Base-by-base conservation (phyloP, 2,113 vertebrate genomes). In the Fulmarus glacialis region DNA sequence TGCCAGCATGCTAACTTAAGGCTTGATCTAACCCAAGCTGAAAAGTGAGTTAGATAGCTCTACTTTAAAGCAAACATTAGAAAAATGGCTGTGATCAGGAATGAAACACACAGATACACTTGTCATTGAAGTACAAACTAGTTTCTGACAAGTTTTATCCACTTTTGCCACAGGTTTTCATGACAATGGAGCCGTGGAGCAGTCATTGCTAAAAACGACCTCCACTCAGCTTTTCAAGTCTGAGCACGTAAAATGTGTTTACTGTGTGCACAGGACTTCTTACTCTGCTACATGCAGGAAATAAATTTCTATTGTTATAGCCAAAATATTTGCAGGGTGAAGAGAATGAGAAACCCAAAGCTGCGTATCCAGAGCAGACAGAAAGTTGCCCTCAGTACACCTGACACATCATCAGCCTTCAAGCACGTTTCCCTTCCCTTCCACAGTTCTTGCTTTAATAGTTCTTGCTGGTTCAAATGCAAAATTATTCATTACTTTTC, bases 401-500 rank as follows among this genome's bases (percentile, higher is more conserved):
- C 59, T 67, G 91, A 53, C 89, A 78, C 56, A 81, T 23, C 67
- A 38, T 9, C 66, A 79, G 62, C 63, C 62, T 38, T 11, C 55
- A 42, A 8, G 53, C 14, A 24, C 30, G 10, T 15, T 19, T 62
- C 56, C 55, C 52, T 70, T 87, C 74, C 8, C 29, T 73, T 67
- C 62, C 43, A 27, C 29, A 48, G 56, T 9, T 63, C 59, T 50
- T 43, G 58, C 58, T 88, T 72, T 79, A 52, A 43, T 7, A 30
- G 78, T 19, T 74, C 67, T 91, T 74, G 32, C 68, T 87, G 81
- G 64, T 34, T 90, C 75, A 89, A 84, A 95, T 11, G 48, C 74
- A 72, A 32, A 86, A 21, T 72, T 73, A 58, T 40, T 78, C 63
- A 84, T 87, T 85, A 87, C 92, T 96, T 98, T 98, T 80, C n/a